Conservation (phyloP, 1,140 invertebrate species). For the Steinernema feltiae region DNA sequence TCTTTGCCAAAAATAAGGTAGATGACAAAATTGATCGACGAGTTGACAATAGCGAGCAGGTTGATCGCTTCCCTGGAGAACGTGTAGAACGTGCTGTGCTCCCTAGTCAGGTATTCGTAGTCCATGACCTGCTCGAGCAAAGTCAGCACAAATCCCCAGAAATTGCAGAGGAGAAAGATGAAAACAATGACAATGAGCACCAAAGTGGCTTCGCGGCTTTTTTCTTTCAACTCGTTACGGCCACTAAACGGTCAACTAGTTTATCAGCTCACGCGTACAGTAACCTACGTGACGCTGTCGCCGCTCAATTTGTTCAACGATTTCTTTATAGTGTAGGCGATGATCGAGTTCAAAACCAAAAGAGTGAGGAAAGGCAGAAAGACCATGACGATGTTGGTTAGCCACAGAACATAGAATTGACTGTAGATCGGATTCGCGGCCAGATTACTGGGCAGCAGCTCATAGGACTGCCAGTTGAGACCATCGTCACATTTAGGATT, state of each 20-base stretch:
- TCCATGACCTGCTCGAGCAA: slow-evolving; percentile 68
- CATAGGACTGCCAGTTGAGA: slow-evolving; percentile 60
- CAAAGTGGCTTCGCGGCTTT: slow-evolving; percentile 64
- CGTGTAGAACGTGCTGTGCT: slow-evolving; percentile 43
- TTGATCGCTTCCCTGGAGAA: slow-evolving; percentile 65
- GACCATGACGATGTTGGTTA: slow-evolving; percentile 44
- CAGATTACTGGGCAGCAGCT: slow-evolving; percentile 67
- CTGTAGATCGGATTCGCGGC: slow-evolving; percentile 74
- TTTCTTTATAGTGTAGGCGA: slow-evolving; percentile 43
- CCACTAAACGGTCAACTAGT: slow-evolving; percentile 1
- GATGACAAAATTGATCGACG: slow-evolving; percentile 90
- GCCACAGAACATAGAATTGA: slow-evolving; percentile 41
- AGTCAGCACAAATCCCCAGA: slow-evolving; percentile 80
- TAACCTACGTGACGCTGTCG: not conserved
- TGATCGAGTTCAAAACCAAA: slow-evolving; percentile 40
- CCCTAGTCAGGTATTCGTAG: slow-evolving; percentile 24
- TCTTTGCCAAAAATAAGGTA: slow-evolving; percentile 95
- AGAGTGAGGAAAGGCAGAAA: slow-evolving; percentile 43
- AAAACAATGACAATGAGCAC: slow-evolving; percentile 88
- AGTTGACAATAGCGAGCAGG: slow-evolving; percentile 89
- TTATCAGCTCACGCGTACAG: not conserved
- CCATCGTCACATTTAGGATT: slow-evolving; percentile 32
- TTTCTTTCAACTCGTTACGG: slow-evolving; percentile 40
- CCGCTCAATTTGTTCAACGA: slow-evolving; percentile 23
- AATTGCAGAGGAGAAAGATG: slow-evolving; percentile 84